Base-by-base conservation (phyloP, 2,797 vertebrate genomes). In the Octomys mimax region DNA sequence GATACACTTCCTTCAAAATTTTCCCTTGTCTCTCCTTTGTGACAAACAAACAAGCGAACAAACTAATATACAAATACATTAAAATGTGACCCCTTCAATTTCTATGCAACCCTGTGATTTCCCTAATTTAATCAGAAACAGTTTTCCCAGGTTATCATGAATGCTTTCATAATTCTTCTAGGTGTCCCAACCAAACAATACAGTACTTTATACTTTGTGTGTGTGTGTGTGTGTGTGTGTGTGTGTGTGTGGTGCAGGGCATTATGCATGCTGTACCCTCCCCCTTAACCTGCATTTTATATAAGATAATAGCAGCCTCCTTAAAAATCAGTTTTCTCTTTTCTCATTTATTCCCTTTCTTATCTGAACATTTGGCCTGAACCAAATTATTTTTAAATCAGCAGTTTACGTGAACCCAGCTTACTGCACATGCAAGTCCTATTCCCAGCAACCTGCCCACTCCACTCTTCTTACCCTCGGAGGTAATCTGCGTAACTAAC, bases 301-400 rank as follows among this genome's bases (percentile, higher is more conserved):
- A 84, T 21, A 73, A 14, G 24, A 64, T n/a, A 88, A 8, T 36
- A 71, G 8, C 33, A 79, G 71, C 62, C 46, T 73, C 87, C 81
- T 83, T 68, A 61, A 59, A 87, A 61, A 83, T 52, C 21, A 52
- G 14, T 64, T 83, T 26, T 22, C 33, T 22, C 11, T 46, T 31
- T 62, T 82, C 66, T 64, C 8, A 21, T 68, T 87, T 85, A 36
- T n/a, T 59, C 46, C 82, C 82, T 81, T 77, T 68, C 36, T 33
- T 28, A 73, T 89, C 28, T 92, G 68, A 95, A 66, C 39, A 86
- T 49, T 79, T 85, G 81, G 68, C 36, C 33, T 61, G 71, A 71
- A 88, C 28, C 31, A 89, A 84, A 86, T 64, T 73, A 86, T 86
- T 89, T 92, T 87, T 73, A 95, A 89, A 89, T 19, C 42, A 66